Evolutionary conservation across 2,797 vertebrate genomes (phyloP), one percentile per base, ranked within the genome.

Genomic region (Saxicola maurus): DNA sequence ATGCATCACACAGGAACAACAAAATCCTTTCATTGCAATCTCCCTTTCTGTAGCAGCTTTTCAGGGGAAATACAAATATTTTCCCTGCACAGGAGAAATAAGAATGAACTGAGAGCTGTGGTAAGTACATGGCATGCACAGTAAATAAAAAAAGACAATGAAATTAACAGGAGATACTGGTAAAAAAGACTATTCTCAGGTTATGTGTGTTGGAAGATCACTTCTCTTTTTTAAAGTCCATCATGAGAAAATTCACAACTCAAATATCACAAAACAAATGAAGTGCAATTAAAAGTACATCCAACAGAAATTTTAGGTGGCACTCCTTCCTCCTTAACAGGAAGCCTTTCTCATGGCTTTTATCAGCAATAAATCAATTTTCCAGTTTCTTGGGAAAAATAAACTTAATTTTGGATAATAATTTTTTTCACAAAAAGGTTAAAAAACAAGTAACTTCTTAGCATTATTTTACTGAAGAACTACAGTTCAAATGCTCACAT

Each of bases 141-240:
- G 21, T 11, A 59, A 77, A 52, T 3, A 25, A 9, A 38, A 9
- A 33, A 38, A 6, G 2, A 43, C 45, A 52, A 65, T 1, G 1
- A 1, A 42, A 23, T 62, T 38, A 53, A 10, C 2, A 64, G 9
- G 13, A 78, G 8, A 68, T 4, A 15, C 4, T 1, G 1, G 28
- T 49, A 46, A 23, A 56, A 65, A 56, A 56, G 19, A 49, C 18
- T 9, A 6, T 31, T 69, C 31, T 12, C 30, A 51, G 37, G 3
- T n/a, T 46, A 7, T 0, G 1, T 3, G 3, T 28, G 3, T 4
- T 73, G 38, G 9, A 71, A 48, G 25, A 53, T 17, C 1, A 1
- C 9, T 28, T 66, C 27, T 59, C 11, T 25, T 53, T 46, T 15
- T 40, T 5, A 87, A 52, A 11, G 20, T 68, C 13, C 27, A 66